Base-by-base conservation (phyloP, 30 jellyfish, hydroid and myxozoan genomes). In the Chironex yamaguchii region DNA sequence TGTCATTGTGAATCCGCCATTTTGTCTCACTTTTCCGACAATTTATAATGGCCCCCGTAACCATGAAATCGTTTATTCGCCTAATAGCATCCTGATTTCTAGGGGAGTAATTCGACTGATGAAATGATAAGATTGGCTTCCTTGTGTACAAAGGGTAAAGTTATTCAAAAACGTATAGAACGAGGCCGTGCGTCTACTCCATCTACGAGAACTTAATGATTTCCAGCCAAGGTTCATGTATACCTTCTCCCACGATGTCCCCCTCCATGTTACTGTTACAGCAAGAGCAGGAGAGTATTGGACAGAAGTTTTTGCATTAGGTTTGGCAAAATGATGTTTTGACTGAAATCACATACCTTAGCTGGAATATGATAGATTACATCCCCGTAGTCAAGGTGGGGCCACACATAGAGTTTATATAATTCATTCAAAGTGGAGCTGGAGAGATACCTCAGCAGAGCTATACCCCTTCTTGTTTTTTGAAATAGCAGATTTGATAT, bases 261-360 rank as follows among this genome's bases (percentile, higher is more conserved):
- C 58, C 17, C 58, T 9, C 17, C 17, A 42, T 6, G 17, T 17
- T 42, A 17, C 58, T 42, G 17, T 42, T 42, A 42, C 58, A 17
- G 58, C 58, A 6, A 6, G 13, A 6, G 58, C 58, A 42, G 58
- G 13, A 42, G 58, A 42, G 17, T 42, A 42, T 42, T 42, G 17
- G 58, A 42, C 58, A 42, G 58, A 42, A 42, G 17, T 9, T 42
- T 42, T 17, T 42, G 13, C 17, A 42, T 42, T 42, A 42, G 49
- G 17, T 73, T 73, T 36, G 11, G 79, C 82, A 25, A 49, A 73
- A 73, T 30, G 86, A 76, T 20, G 76, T 49, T 49, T 34, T 17
- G 49, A 63, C 86, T 68, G 33, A 31, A 29, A 34, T 34, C 50
- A 30, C 86, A 36, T 65, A 30, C 21, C 76, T 34, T 36, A 34